Conservation (phyloP, 2,113 vertebrate species). For the Xiphias gladius region DNA sequence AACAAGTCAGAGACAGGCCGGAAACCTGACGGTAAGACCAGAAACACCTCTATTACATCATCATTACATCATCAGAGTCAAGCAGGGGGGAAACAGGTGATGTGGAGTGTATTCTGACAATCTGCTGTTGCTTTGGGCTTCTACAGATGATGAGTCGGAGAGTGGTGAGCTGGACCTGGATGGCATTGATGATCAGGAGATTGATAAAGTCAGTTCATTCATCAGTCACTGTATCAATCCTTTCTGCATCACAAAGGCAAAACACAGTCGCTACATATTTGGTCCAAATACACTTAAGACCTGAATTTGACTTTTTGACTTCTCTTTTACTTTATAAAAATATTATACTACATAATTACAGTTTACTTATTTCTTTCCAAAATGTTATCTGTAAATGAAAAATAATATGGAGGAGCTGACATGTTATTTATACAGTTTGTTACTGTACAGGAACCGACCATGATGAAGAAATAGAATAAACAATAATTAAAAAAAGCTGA, state of each 20-base stretch:
- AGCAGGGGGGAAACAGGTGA: background rate
- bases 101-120: background rate
- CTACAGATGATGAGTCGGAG: slow-evolving; percentile 83
- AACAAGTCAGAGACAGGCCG: slow-evolving; percentile 82
- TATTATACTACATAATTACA: too few species aligned
- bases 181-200: slow-evolving; percentile 95
- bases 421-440: too few species aligned
- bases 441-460: too few species aligned
- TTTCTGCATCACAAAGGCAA: background rate
- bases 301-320: too few species aligned
- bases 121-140: slow-evolving; percentile 19
- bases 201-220: slow-evolving; percentile 89
- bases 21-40: slow-evolving; percentile 83
- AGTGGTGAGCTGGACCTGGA: slow-evolving; percentile 93
- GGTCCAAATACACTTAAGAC: background rate
- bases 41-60: background rate
- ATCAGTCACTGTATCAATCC: background rate
- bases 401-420: too few species aligned
- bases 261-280: background rate
- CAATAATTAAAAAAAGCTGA: too few species aligned
- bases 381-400: too few species aligned
- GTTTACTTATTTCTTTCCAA: too few species aligned
- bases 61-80: background rate
- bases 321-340: too few species aligned
- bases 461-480: too few species aligned